These are phyloP conservation scores for Prochilodus magdalenae DNA, from an alignment of 2,113 vertebrate genomes.

Conservation along the genomic window DNA sequence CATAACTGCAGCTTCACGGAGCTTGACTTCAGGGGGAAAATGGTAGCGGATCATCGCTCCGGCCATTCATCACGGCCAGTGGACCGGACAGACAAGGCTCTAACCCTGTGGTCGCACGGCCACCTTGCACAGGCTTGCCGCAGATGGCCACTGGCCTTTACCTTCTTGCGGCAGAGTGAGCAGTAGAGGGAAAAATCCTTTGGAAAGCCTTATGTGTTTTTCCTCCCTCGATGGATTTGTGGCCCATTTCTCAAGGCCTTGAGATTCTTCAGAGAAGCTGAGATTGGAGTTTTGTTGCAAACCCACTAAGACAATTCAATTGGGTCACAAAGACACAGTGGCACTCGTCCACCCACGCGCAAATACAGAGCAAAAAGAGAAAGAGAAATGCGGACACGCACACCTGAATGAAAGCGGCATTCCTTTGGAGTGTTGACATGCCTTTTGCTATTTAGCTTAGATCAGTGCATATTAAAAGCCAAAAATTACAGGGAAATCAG, in stretches of 20 bases:
- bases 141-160: conserved; percentile 26
- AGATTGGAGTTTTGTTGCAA: too few relatives aligned
- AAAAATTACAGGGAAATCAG: too few relatives aligned
- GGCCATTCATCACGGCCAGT: conserved; percentile 34
- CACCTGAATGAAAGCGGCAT: neutral
- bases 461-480: neutral
- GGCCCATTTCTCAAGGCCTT: conserved; percentile 7
- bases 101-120: conserved; percentile 27
- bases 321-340: neutral
- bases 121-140: conserved; percentile 5
- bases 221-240: neutral
- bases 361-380: neutral
- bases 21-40: conserved; percentile 25
- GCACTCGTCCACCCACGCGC: neutral
- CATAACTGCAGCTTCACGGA: conserved; percentile 36
- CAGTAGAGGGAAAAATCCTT: neutral
- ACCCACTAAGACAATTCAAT: neutral
- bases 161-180: conserved; percentile 8
- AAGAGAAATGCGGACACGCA: neutral
- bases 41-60: conserved; percentile 34
- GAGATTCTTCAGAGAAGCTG: neutral
- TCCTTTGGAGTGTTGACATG: neutral
- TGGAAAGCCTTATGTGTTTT: neutral
- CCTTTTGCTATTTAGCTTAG: neutral
- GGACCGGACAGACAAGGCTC: neutral